These are phyloP conservation scores for Temnothorax longispinosus DNA, from an alignment of 1,140 invertebrate species.

Conservation along the genomic window DNA sequence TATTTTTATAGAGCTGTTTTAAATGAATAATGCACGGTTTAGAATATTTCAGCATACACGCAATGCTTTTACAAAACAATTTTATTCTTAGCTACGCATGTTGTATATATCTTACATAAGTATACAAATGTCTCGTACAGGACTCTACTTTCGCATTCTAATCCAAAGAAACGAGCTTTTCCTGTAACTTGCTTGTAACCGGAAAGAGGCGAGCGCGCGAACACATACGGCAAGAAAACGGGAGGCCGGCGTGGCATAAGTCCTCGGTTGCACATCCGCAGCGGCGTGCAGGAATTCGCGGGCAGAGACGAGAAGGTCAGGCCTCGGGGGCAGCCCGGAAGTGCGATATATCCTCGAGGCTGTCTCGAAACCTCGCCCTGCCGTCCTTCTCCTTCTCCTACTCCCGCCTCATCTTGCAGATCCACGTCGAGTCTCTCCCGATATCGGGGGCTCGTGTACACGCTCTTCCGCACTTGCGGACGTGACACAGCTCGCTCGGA, in stretches of 20 bases:
- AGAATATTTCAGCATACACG: neutral
- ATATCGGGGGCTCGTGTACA: constrained; percentile 14
- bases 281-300: constrained; percentile 73
- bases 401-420: constrained; percentile 1
- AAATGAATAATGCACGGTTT: neutral
- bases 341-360: constrained; percentile 72
- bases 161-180: constrained; percentile 25
- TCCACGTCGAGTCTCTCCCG: constrained; percentile 23
- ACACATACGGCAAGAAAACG: constrained; percentile 29
- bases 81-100: neutral
- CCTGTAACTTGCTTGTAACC: constrained; percentile 19
- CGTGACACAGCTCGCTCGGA: constrained; percentile 55
- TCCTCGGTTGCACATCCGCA: constrained; percentile 62
- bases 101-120: neutral
- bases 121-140: constrained; percentile 9
- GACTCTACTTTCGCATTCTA: constrained; percentile 27
- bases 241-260: constrained; percentile 9
- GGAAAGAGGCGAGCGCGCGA: constrained; percentile 16
- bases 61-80: neutral
- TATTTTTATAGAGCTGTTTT: neutral
- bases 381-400: constrained; percentile 1
- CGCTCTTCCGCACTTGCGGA: constrained; percentile 52
- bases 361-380: constrained; percentile 62
- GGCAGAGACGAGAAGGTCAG: constrained; percentile 66
- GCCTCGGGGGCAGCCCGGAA: constrained; percentile 74